Conservation (phyloP, 2,113 vertebrate genomes). For the Daphoenositta chrysoptera region DNA sequence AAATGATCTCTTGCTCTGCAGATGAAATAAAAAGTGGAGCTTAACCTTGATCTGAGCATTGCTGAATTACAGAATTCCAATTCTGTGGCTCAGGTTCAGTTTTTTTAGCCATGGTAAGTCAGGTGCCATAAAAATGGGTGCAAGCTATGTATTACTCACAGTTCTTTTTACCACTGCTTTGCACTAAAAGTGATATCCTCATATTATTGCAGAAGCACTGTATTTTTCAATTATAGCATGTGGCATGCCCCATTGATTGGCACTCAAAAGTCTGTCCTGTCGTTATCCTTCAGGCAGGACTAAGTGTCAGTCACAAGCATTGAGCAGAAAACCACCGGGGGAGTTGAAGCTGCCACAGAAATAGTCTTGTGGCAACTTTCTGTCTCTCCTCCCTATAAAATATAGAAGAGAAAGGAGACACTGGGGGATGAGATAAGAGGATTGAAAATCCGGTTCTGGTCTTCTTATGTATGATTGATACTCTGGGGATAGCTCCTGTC, state of each 20-base stretch:
- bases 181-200: neutral
- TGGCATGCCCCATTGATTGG: neutral
- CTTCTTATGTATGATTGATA: constrained; percentile 25
- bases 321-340: neutral
- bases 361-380: constrained; percentile 11
- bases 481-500: neutral
- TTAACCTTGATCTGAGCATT: neutral
- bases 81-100: neutral
- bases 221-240: constrained; percentile 30
- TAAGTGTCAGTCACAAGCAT: constrained; percentile 7
- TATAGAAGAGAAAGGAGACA: neutral
- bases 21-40: neutral
- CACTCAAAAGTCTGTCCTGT: neutral
- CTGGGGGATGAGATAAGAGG: neutral
- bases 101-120: neutral
- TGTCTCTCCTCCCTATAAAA: constrained; percentile 4
- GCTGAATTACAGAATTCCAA: neutral
- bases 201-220: neutral
- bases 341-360: neutral
- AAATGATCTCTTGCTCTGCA: neutral
- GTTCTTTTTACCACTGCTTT: neutral
- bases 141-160: neutral
- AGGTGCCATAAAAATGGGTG: neutral
- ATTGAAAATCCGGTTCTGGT: neutral
- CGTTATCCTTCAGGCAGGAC: constrained; percentile 42